Conservation (phyloP, 2,113 vertebrate genomes). For the Eupsittula cactorum region DNA sequence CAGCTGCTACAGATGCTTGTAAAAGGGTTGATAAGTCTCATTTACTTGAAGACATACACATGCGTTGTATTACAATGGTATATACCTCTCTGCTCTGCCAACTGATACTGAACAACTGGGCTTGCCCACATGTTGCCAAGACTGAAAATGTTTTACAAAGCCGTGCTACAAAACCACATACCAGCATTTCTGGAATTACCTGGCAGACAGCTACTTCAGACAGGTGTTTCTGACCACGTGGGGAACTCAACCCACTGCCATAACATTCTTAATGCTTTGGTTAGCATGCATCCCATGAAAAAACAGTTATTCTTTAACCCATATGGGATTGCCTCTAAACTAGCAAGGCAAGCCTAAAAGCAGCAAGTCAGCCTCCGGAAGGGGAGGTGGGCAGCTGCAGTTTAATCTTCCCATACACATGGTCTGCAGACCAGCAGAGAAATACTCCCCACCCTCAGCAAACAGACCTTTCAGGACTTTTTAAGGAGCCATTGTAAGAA, state of each 20-base stretch:
- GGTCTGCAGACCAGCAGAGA: not conserved
- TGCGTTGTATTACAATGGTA: not conserved
- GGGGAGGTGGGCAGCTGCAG: rapidly evolving
- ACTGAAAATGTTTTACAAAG: not conserved
- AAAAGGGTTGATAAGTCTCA: not conserved
- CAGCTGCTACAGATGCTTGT: not conserved
- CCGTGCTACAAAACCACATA: not conserved
- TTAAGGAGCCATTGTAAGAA: not conserved
- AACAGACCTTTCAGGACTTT: not conserved
- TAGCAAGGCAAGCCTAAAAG: not conserved
- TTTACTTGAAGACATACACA: not conserved
- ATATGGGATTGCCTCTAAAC: not conserved
- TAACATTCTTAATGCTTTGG: not conserved
- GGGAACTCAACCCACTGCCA: not conserved
- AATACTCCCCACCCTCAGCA: rapidly evolving
- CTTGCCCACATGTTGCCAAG: rapidly evolving
- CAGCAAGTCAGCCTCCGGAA: not conserved
- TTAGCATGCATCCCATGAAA: not conserved
- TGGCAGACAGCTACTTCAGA: not conserved
- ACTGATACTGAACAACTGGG: not conserved
- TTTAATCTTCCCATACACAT: not conserved
- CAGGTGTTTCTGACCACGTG: not conserved
- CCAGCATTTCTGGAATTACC: not conserved
- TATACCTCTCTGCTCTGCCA: not conserved
- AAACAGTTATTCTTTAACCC: not conserved